These are phyloP conservation scores for Lynx canadensis DNA, from an alignment of 2,113 vertebrate species.

Conservation along the genomic window DNA sequence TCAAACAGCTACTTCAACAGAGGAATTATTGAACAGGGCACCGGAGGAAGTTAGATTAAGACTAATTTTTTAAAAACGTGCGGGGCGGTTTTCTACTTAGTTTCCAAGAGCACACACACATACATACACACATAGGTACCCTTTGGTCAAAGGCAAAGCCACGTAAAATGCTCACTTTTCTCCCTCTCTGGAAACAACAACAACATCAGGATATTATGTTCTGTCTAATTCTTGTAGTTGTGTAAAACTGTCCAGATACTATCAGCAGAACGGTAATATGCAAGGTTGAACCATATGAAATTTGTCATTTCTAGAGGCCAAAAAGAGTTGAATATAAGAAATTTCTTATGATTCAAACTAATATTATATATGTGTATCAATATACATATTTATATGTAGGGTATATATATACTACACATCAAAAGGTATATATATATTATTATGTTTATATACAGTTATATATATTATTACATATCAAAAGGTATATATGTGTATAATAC, in stretches of 20 bases:
- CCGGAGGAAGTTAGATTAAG: slow-evolving; percentile 50
- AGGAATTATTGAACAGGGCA: slow-evolving; percentile 33
- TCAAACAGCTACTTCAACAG: slow-evolving; percentile 37
- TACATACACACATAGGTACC: not conserved
- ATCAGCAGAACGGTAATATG: not conserved
- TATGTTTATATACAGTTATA: not conserved
- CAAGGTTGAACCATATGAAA: not conserved
- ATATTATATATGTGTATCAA: not conserved
- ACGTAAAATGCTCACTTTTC: not conserved
- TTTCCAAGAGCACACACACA: slow-evolving; percentile 11
- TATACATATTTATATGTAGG: not conserved
- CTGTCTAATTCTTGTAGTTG: slow-evolving; percentile 21
- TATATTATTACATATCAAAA: not conserved
- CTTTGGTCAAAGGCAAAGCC: not conserved
- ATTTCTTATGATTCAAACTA: not conserved
- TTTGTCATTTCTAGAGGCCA: not conserved
- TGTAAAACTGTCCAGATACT: not conserved
- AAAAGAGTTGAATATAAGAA: not conserved
- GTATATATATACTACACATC: not conserved
- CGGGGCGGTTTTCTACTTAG: not conserved
- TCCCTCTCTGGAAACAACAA: not conserved
- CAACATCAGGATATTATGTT: not conserved
- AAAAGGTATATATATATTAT: not conserved
- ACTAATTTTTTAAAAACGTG: slow-evolving; percentile 16
- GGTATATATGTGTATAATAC: not conserved